Percentiles rank a stretch among this genome's conserved stretches.
phyloP scores from a whole-genome alignment of 2,888 invertebrate genomes.

The Platynereis dumerilii region DNA sequence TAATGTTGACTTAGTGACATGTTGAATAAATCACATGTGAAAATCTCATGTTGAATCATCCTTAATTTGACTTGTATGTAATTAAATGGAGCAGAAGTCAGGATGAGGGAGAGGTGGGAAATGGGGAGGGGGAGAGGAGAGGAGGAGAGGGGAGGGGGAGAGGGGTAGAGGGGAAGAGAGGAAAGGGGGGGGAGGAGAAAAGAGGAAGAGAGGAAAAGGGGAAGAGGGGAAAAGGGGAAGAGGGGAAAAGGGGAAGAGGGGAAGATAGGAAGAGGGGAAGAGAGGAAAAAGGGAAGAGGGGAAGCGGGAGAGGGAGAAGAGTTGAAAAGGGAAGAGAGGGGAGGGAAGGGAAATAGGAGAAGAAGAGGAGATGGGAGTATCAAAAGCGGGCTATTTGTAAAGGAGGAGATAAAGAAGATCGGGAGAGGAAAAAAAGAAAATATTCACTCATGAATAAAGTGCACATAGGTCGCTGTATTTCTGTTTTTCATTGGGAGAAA shows the following conservation, averaged over 20 bases:
- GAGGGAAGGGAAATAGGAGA: background rate
- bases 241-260: background rate
- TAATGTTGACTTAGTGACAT: too few relatives aligned
- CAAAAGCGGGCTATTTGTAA: too few relatives aligned
- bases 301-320: background rate
- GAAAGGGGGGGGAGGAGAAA: background rate
- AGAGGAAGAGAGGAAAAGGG: background rate
- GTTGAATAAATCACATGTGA: too few relatives aligned
- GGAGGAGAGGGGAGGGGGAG: background rate
- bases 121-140: background rate
- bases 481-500: background rate
- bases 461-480: too few relatives aligned
- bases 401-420: too few relatives aligned
- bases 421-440: too few relatives aligned
- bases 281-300: background rate
- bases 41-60: too few relatives aligned
- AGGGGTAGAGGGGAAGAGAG: background rate
- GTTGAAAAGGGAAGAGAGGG: background rate
- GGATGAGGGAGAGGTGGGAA: background rate
- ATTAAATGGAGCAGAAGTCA: too few relatives aligned
- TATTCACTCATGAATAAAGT: too few relatives aligned
- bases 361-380: background rate
- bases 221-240: background rate
- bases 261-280: background rate
- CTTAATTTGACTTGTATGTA: too few relatives aligned